Base-by-base conservation (phyloP, 2,888 invertebrate species). In the Lithophane leautieri region DNA sequence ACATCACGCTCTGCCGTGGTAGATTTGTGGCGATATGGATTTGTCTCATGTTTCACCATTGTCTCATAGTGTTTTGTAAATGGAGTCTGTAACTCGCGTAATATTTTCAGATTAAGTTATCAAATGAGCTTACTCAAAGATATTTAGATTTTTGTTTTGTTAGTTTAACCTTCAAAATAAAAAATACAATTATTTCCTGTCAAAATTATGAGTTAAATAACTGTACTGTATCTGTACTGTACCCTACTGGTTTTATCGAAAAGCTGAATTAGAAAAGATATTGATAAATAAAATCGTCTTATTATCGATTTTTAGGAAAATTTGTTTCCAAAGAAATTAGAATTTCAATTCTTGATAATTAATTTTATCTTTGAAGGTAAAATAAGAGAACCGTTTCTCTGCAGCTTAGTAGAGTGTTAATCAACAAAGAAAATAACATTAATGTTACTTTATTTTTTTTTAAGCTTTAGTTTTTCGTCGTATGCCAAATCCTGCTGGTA, bases 281-380 rank as follows among this genome's bases (percentile, higher is more conserved):
- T 54, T 62, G 25, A 44, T 54, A 44, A 44, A 6, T 62, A 42
- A 19, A 44, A 50, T 47, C 47, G 9, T 25, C 19, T 16, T 52
- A 12, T 34, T 44, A 65, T 52, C 34, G 25, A 71, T 40, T 74
- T 68, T 58, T 42, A 19, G 4, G 19, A 44, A 62, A 25, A 9
- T 16, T 61, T 56, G 12, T 56, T 62, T 28, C 1, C 22, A 14
- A 14, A n/a, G 28, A 47, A 16, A n/a, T 70, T 47, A 6, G 11
- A 79, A 58, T 58, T 61, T 19, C 63, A 60, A 75, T 80, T 70
- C 25, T 56, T 40, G 40, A 2, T 79, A 60, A 71, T 65, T 68
- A 68, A 50, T 68, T 71, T 65, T 9, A 69, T 76, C 50, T 71
- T 65, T 79, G 42, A 65, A 67, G 8, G 0, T 34, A 42, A 61